Evolutionary conservation across 2,113 vertebrate species (phyloP).

Genomic region (Xiphophorus couchianus): DNA sequence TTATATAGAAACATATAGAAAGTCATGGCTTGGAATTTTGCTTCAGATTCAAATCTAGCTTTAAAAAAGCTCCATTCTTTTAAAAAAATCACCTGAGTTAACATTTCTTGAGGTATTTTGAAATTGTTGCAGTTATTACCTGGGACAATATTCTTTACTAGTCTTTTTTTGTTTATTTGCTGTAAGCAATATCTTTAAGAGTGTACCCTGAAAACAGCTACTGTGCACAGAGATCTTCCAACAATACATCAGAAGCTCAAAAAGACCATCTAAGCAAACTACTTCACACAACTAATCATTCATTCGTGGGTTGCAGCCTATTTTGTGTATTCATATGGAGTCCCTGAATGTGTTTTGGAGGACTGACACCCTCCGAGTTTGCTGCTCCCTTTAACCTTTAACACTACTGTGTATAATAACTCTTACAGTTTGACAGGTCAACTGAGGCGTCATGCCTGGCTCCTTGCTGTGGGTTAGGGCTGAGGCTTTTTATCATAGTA

Average conservation of each 20-base stretch:
- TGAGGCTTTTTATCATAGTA: slow-evolving; percentile 90
- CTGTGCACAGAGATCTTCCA: not conserved
- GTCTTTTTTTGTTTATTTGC: not conserved
- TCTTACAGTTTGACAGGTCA: slow-evolving; percentile 95
- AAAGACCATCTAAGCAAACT: not conserved
- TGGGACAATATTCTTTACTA: not conserved
- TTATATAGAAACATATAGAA: not conserved
- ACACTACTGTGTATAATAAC: slow-evolving; percentile 85
- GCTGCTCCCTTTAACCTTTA: slow-evolving; percentile 75
- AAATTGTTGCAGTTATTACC: too few species aligned
- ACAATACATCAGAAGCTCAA: not conserved
- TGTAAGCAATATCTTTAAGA: not conserved
- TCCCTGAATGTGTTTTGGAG: slow-evolving; percentile 47
- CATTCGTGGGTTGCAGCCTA: slow-evolving; percentile 16
- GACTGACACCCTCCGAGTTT: slow-evolving; percentile 68
- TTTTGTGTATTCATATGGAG: slow-evolving; percentile 39
- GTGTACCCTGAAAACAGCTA: not conserved
- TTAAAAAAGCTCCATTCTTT: not conserved
- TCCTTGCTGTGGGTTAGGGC: slow-evolving; percentile 90
- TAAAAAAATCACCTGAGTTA: not conserved
- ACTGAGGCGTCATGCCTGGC: slow-evolving; percentile 89
- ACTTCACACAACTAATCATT: slow-evolving; percentile 4
- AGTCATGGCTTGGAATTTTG: not conserved
- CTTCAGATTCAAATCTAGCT: not conserved
- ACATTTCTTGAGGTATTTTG: not conserved